phyloP scores from a whole-genome alignment of 2,113 vertebrate genomes.

The Pelecanus crispus region DNA sequence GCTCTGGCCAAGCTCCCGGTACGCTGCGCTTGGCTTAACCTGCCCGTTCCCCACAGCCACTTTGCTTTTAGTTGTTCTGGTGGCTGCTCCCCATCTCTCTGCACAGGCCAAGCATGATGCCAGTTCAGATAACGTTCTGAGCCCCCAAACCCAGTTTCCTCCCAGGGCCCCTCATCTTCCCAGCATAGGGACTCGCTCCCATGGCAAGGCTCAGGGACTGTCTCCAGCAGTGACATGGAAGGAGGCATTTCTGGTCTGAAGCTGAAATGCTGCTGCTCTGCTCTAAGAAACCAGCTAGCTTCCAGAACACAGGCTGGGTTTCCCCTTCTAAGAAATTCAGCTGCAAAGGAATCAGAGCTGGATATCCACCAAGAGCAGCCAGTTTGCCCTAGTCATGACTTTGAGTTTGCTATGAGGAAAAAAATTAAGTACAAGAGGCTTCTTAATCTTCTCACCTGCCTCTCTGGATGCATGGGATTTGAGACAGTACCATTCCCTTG shows the following conservation, averaged over 20 bases:
- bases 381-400: neutral
- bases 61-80: neutral
- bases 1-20: neutral
- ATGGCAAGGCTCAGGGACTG: neutral
- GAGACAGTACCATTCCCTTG: neutral
- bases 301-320: neutral
- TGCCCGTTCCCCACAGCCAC: neutral
- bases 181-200: neutral
- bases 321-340: neutral
- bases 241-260: neutral
- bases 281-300: neutral
- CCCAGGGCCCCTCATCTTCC: neutral
- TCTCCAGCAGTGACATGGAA: fast-evolving
- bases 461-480: neutral
- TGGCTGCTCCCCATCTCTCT: neutral
- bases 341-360: neutral
- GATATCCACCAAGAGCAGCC: neutral
- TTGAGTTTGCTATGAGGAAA: neutral
- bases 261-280: neutral
- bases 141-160: neutral
- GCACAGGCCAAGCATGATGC: neutral
- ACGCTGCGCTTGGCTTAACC: neutral
- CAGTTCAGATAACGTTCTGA: neutral
- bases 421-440: neutral
- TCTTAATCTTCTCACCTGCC: neutral